Percentiles rank a stretch among this genome's conserved stretches.
phyloP scores from a whole-genome alignment of 2,113 vertebrate genomes.

The Laticauda laticaudata region DNA sequence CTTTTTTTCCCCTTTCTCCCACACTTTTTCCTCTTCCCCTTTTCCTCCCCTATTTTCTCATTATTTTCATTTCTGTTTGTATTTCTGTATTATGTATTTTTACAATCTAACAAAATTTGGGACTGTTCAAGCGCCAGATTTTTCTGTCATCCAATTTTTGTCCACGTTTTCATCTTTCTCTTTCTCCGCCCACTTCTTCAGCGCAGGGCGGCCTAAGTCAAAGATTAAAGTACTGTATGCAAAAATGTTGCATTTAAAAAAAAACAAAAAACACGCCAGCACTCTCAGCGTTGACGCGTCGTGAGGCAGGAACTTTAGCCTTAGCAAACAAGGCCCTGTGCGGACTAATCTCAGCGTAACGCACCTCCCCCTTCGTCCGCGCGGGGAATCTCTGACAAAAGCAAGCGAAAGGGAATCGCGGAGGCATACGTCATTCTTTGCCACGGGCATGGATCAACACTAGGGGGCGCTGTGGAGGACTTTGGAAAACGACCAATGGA shows the following conservation, averaged over 20 bases:
- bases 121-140: not conserved
- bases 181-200: not conserved
- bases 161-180: not conserved
- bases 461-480: not conserved
- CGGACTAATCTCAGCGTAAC: slow-evolving; percentile 5
- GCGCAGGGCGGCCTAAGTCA: not conserved
- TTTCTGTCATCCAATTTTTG: not conserved
- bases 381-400: not conserved
- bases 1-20: not conserved
- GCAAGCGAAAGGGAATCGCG: not conserved
- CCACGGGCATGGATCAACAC: fast-evolving
- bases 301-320: not conserved
- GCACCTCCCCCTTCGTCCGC: too few relatives aligned
- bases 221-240: not conserved
- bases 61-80: not conserved
- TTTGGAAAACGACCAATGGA: not conserved
- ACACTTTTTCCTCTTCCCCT: not conserved
- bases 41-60: not conserved
- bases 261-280: too few relatives aligned
- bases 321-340: not conserved
- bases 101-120: not conserved
- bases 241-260: not conserved
- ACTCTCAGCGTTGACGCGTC: not conserved
- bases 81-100: not conserved
- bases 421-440: not conserved